These are phyloP conservation scores for Hirudinaria manillensis DNA, from an alignment of 2,888 invertebrate species.

Conservation along the genomic window DNA sequence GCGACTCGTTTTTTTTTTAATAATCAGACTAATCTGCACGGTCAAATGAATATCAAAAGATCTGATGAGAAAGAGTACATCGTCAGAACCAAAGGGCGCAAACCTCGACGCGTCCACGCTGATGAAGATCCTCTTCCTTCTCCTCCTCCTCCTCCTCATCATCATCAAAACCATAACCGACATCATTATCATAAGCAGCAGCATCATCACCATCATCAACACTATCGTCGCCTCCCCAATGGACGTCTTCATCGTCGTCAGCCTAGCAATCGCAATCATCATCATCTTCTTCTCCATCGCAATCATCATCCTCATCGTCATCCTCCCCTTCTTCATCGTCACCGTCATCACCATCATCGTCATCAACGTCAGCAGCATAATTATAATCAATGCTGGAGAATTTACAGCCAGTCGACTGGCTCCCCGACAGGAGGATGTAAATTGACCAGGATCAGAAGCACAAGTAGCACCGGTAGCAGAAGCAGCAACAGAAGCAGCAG, in stretches of 20 bases:
- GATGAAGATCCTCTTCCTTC: no score
- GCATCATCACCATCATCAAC: background rate
- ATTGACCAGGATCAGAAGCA: background rate
- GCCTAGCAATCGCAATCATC: no score
- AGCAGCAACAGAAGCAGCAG: background rate
- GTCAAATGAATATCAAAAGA: no score
- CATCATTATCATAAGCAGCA: background rate
- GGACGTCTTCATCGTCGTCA: background rate
- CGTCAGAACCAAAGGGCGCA: no score
- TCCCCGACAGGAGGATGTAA: no score
- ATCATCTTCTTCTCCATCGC: no score
- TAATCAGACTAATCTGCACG: no score
- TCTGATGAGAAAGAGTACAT: no score
- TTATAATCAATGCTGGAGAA: background rate
- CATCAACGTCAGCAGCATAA: conserved; percentile 6
- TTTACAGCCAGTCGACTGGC: background rate
- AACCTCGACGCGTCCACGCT: no score
- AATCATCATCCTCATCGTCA: background rate
- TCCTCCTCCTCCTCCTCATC: no score
- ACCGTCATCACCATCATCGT: background rate
- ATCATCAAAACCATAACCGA: no score
- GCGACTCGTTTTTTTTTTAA: no score
- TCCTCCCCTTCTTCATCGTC: background rate
- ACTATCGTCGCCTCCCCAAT: background rate
- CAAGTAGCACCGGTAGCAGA: background rate